Base-by-base conservation (phyloP, 2,888 invertebrate species). In the Allolobophora icterica region DNA sequence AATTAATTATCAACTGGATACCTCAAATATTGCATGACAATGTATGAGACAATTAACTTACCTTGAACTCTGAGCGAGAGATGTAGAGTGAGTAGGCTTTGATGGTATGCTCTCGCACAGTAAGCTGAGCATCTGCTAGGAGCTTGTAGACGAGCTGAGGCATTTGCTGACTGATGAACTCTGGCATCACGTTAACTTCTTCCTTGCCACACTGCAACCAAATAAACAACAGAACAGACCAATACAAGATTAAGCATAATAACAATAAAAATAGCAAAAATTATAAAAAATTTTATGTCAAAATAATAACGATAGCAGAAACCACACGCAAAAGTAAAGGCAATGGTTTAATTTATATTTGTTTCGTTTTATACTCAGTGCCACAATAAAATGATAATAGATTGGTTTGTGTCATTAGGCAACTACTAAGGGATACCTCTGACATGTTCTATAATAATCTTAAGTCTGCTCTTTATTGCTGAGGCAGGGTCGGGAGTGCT, bases 21-120 rank as follows among this genome's bases (percentile, higher is more conserved):
- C 38, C 38, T 38, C 38, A 38, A 38, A 38, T 38, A 38, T 38
- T 38, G 38, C 38, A 38, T 38, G 38, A 38, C 8, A 38, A 5
- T 38, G 38, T 8, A 38, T 38, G 38, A 38, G 38, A 52, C 15
- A 21, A 19, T 13, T 52, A n/a, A 71, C 6, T 24, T 21, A 94
- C 95, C 92, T 93, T 92, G 42, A 93, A 92, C 91, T 94, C 94
- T 89, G 94, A 93, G 87, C 94, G 93, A 13, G 94, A 93, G 89
- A 95, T 94, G 91, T 94, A 95, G 17, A 94, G 93, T 6, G 95
- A 94, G 84, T 94, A 93, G 11, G 94, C 94, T 90, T 94, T 95
- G 52, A 94, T 94, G 17, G 94, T 94, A 91, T 94, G 92, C 91
- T 95, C 95, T 52, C 95, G 91, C 87, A 95, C 94, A 40, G 94